These are phyloP conservation scores for Helogale parvula DNA, from an alignment of 2,113 vertebrate species.

Conservation along the genomic window DNA sequence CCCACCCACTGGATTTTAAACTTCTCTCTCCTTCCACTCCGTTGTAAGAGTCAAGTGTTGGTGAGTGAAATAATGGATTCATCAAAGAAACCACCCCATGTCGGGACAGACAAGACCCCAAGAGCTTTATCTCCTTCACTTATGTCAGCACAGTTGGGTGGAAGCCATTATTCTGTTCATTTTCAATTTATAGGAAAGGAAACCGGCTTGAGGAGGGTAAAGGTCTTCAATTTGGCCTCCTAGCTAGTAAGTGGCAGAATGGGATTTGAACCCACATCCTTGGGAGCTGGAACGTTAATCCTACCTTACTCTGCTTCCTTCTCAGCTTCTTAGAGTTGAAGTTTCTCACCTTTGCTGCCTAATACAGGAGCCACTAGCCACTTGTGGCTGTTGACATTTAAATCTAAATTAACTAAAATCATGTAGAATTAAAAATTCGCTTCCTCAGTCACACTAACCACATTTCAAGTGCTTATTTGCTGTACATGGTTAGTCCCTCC, in stretches of 20 bases:
- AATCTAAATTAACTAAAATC: conserved; percentile 8
- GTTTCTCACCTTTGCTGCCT: background rate
- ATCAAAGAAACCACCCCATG: background rate
- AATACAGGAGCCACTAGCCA: background rate
- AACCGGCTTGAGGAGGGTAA: background rate
- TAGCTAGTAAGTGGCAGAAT: background rate
- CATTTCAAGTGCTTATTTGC: background rate
- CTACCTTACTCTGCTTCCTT: background rate
- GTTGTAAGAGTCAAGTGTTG: background rate
- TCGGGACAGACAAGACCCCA: fast-evolving
- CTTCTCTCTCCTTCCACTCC: background rate
- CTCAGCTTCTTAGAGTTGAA: background rate
- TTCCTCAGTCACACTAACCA: background rate
- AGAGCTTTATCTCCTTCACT: background rate
- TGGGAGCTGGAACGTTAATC: background rate
- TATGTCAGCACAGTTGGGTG: background rate
- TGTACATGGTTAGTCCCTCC: background rate
- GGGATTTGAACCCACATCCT: background rate
- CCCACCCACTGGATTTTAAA: background rate
- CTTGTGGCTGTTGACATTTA: conserved; percentile 6
- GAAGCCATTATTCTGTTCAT: background rate
- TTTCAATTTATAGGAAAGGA: background rate
- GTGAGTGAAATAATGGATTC: background rate
- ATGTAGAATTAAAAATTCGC: background rate
- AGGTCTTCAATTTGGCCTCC: background rate